These are phyloP conservation scores for Agrilus planipennis DNA, from an alignment of 1,140 invertebrate species.

Conservation along the genomic window DNA sequence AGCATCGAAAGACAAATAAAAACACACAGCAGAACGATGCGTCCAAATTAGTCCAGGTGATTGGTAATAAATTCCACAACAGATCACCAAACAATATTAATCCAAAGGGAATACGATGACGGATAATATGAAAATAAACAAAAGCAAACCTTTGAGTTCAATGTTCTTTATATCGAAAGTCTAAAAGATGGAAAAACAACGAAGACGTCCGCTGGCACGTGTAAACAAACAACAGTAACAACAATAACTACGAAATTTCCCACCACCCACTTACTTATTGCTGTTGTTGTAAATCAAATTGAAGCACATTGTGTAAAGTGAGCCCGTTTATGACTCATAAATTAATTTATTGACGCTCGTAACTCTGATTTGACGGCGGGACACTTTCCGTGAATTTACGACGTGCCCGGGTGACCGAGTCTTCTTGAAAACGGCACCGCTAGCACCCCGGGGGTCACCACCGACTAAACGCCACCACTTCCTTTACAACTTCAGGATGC, in stretches of 20 bases:
- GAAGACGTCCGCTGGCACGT: too few relatives aligned
- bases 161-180: too few relatives aligned
- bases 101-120: too few relatives aligned
- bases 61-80: too few relatives aligned
- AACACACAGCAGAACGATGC: too few relatives aligned
- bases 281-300: constrained; percentile 17
- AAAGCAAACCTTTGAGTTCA: too few relatives aligned
- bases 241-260: background rate
- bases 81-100: too few relatives aligned
- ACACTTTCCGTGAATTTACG: constrained; percentile 9
- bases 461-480: background rate
- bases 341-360: constrained; percentile 28
- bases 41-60: too few relatives aligned
- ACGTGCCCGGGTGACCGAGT: background rate
- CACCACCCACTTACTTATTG: background rate
- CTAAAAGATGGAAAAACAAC: too few relatives aligned
- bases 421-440: background rate
- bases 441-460: background rate
- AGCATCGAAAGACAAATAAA: too few relatives aligned
- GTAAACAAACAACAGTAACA: background rate
- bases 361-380: constrained; percentile 18
- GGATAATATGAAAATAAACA: too few relatives aligned
- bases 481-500: too few relatives aligned
- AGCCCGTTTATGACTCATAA: constrained; percentile 24
- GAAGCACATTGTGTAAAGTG: constrained; percentile 22